Conservation (phyloP, 2,797 vertebrate species). For the Xiphophorus birchmanni region DNA sequence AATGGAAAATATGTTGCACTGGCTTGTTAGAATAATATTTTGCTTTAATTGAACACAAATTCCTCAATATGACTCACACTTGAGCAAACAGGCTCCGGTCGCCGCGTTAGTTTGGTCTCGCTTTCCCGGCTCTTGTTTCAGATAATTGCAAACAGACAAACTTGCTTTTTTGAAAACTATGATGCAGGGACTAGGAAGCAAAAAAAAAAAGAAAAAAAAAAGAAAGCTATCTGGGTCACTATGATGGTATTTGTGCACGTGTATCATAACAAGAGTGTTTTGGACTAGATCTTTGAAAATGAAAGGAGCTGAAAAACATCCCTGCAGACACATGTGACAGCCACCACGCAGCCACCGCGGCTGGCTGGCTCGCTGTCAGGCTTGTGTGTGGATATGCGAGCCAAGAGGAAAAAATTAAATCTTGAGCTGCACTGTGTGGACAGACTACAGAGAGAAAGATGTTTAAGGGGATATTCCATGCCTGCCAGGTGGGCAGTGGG, state of each 20-base stretch:
- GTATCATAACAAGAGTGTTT: conserved; percentile 48
- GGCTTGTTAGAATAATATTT: conserved; percentile 65
- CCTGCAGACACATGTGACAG: conserved; percentile 54
- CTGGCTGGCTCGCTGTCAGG: conserved; percentile 48
- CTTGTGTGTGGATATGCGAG: conserved; percentile 34
- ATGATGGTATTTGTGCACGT: conserved; percentile 25
- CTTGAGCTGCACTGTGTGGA: conserved; percentile 51
- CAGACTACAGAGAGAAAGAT: conserved; percentile 48
- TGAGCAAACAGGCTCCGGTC: conserved; percentile 37
- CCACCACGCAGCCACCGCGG: conserved; percentile 47
- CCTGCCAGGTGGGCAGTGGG: conserved; percentile 71
- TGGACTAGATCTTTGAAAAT: conserved; percentile 60
- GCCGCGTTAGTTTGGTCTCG: conserved; percentile 54
- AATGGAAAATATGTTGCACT: conserved; percentile 60
- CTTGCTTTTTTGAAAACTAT: conserved; percentile 50
- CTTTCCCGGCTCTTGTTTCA: conserved; percentile 51
- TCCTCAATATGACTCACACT: conserved; percentile 71
- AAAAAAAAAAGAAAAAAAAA: neutral
- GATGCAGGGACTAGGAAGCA: conserved; percentile 44
- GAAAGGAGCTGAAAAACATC: conserved; percentile 62
- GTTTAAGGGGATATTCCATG: conserved; percentile 61
- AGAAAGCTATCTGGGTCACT: conserved; percentile 66
- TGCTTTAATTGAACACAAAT: conserved; percentile 65
- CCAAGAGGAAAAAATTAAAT: conserved; percentile 17
- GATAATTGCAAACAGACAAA: conserved; percentile 76